Evolutionary conservation across 1,140 invertebrate species (phyloP).

Genomic region (Caerostris darwini): DNA sequence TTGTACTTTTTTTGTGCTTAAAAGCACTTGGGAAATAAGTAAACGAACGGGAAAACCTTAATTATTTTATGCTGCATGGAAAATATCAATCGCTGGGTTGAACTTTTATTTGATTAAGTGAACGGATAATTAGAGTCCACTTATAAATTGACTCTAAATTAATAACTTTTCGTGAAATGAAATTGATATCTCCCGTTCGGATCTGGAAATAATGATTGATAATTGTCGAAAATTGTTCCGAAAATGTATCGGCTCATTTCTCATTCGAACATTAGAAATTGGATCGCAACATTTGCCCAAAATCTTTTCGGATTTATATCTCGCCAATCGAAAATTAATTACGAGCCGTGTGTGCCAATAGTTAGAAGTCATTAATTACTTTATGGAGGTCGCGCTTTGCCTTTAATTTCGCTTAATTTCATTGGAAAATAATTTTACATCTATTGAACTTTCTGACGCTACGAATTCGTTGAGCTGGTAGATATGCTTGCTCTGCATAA

Average conservation of each 20-base stretch:
- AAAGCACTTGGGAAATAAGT: too few relatives aligned
- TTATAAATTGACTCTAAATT: not conserved
- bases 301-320: not conserved
- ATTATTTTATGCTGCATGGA: not conserved
- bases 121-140: not conserved
- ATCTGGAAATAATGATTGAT: conserved; percentile 34
- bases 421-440: not conserved
- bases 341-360: not conserved
- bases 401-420: not conserved
- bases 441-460: not conserved
- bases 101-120: conserved; percentile 9
- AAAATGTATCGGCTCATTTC: not conserved
- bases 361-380: conserved; percentile 35
- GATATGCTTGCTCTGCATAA: not conserved
- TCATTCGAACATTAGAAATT: not conserved
- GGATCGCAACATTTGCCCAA: not conserved
- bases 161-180: conserved; percentile 18
- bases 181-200: not conserved
- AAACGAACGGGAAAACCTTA: too few relatives aligned
- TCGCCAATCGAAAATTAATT: conserved; percentile 37
- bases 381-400: not conserved
- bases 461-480: not conserved
- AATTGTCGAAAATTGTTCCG: conserved; percentile 19
- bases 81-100: not conserved
- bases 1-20: too few relatives aligned